Percentiles rank a stretch among this genome's conserved stretches.
phyloP scores from a whole-genome alignment of 2,888 invertebrate species.

The Melanargia galathea region DNA sequence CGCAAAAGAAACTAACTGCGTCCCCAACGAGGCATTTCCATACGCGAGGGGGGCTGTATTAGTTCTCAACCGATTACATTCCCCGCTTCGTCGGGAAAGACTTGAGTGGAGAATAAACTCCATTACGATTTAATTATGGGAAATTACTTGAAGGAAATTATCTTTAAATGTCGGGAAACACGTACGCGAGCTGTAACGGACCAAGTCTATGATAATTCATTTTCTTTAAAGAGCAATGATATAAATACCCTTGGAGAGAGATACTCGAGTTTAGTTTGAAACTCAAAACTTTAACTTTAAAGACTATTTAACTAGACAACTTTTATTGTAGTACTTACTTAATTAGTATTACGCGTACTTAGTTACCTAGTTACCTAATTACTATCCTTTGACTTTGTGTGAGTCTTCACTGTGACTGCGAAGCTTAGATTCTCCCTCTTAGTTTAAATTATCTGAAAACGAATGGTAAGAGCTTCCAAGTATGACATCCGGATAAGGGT shows the following conservation, averaged over 20 bases:
- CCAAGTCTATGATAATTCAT: slow-evolving; percentile 18
- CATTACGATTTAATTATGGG: slow-evolving; percentile 80
- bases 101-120: slow-evolving; percentile 81
- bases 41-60: slow-evolving; percentile 78
- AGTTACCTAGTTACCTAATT: slow-evolving; percentile 10
- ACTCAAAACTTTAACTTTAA: slow-evolving; percentile 22
- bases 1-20: slow-evolving; percentile 79
- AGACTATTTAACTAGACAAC: slow-evolving; percentile 18
- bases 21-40: slow-evolving; percentile 77
- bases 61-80: slow-evolving; percentile 82
- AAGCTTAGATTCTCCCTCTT: too few relatives aligned
- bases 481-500: not conserved
- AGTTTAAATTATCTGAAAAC: not conserved
- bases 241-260: slow-evolving; percentile 11
- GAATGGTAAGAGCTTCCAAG: not conserved
- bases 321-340: slow-evolving; percentile 4
- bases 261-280: slow-evolving; percentile 14
- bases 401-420: too few relatives aligned
- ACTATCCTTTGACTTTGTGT: not conserved
- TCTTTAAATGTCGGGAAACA: slow-evolving; percentile 70
- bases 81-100: slow-evolving; percentile 71
- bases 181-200: slow-evolving; percentile 46
- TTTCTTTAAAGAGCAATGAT: slow-evolving; percentile 20
- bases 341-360: slow-evolving; percentile 15
- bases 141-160: slow-evolving; percentile 81